phyloP scores from a whole-genome alignment of 1,140 invertebrate species.

The Eriocheir sinensis region DNA sequence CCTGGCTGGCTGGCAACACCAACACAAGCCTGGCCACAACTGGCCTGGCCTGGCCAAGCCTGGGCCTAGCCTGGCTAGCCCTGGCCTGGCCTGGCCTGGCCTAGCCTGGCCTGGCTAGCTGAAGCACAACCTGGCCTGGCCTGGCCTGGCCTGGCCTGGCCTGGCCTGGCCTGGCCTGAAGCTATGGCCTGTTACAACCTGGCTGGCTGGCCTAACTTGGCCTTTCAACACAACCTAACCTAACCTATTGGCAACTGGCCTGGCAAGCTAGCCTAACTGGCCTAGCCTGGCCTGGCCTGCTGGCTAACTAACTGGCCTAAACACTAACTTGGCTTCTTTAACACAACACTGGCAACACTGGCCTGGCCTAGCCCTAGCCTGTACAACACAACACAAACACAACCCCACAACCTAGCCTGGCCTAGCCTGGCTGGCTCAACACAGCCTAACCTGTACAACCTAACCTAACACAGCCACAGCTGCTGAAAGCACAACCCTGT shows the following conservation, averaged over 20 bases:
- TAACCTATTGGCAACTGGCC: conserved; percentile 66
- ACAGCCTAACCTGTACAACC: too few species aligned
- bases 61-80: neutral
- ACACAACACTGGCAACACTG: neutral
- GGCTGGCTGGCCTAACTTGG: conserved; percentile 73
- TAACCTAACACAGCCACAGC: too few species aligned
- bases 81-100: neutral
- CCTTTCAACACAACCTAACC: conserved; percentile 51
- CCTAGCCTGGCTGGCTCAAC: too few species aligned
- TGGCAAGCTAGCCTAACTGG: conserved; percentile 66
- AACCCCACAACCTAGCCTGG: too few species aligned
- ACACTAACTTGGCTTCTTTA: too few species aligned
- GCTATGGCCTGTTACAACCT: conserved; percentile 18
- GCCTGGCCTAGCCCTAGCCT: conserved; percentile 70
- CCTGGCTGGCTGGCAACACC: conserved; percentile 78
- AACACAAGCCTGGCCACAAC: conserved; percentile 78
- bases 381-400: too few species aligned
- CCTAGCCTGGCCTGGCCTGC: neutral
- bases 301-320: too few species aligned
- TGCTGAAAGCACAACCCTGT: too few species aligned
- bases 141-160: too few species aligned
- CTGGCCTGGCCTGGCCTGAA: too few species aligned
- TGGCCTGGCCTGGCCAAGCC: conserved; percentile 79
- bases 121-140: neutral
- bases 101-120: neutral